These are phyloP conservation scores for Polydrusus pterygomalis DNA, from an alignment of 2,888 invertebrate species.

Conservation along the genomic window DNA sequence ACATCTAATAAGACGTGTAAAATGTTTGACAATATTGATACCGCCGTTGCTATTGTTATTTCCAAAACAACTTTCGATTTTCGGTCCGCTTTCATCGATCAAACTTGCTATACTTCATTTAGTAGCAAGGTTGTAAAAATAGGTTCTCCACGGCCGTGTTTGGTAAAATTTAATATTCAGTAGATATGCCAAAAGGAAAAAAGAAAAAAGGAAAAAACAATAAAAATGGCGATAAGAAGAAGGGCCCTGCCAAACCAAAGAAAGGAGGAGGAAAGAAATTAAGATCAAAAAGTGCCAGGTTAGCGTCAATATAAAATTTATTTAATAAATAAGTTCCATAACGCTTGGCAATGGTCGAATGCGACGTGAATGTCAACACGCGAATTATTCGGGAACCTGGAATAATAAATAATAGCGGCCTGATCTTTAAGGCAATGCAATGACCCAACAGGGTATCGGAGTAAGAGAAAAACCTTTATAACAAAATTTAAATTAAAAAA, in stretches of 20 bases:
- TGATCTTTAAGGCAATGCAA: too few relatives aligned
- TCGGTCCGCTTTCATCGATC: neutral
- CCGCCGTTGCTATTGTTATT: neutral
- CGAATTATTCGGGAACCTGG: too few relatives aligned
- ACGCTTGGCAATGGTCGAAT: too few relatives aligned
- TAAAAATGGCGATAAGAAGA: slow-evolving; percentile 60
- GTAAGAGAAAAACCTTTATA: too few relatives aligned
- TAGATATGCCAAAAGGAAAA: slow-evolving; percentile 59
- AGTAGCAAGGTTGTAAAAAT: too few relatives aligned
- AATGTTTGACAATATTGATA: too few relatives aligned
- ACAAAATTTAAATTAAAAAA: neutral
- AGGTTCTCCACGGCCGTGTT: neutral
- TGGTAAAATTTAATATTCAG: neutral
- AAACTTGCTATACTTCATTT: neutral
- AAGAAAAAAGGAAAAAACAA: slow-evolving; percentile 61
- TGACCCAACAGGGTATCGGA: too few relatives aligned
- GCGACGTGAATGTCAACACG: too few relatives aligned
- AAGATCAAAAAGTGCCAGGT: slow-evolving; percentile 70
- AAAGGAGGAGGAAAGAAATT: slow-evolving; percentile 61
- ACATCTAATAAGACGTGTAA: too few relatives aligned
- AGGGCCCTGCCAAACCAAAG: slow-evolving; percentile 55
- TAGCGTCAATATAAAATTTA: too few relatives aligned
- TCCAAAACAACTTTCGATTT: neutral
- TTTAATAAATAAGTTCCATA: too few relatives aligned
- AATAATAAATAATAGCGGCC: too few relatives aligned